Evolutionary conservation across 2,888 invertebrate genomes (phyloP).

Genomic region (Thalpophila matura): DNA sequence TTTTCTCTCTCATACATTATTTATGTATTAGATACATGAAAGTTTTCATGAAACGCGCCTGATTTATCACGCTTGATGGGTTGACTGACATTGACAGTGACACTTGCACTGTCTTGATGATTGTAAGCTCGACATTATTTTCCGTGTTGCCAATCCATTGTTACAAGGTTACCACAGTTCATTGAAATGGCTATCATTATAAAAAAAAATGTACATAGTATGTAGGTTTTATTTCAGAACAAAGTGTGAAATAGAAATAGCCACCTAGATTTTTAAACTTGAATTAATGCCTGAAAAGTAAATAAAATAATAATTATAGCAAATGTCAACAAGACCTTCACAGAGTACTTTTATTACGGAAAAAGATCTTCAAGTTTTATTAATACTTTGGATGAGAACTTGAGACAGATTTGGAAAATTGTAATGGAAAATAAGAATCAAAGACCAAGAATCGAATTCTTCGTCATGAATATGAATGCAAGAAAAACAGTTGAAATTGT

Average conservation of each 20-base stretch:
- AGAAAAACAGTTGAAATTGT: conserved; percentile 57
- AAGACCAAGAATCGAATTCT: neutral
- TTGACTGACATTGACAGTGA: neutral
- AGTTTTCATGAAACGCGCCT: neutral
- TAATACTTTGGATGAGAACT: conserved; percentile 46
- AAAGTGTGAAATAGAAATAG: conserved; percentile 13
- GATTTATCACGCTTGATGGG: neutral
- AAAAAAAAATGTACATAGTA: too few species aligned
- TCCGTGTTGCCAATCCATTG: conserved; percentile 10
- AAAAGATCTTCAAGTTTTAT: conserved; percentile 42
- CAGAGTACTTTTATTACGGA: too few species aligned
- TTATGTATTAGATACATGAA: neutral
- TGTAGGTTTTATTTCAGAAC: conserved; percentile 4
- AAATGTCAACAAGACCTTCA: conserved; percentile 50
- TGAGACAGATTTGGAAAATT: conserved; percentile 33
- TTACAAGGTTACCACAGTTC: too few species aligned
- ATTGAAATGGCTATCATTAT: too few species aligned
- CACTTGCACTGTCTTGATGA: neutral
- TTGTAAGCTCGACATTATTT: neutral
- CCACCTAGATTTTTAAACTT: conserved; percentile 52
- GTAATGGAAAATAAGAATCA: conserved; percentile 28
- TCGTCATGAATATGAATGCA: conserved; percentile 41
- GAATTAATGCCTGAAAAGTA: conserved; percentile 11
- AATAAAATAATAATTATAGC: conserved; percentile 19
- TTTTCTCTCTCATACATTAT: conserved; percentile 24